Conservation (phyloP, 1,140 invertebrate genomes). For the Neodiprion fabricii region DNA sequence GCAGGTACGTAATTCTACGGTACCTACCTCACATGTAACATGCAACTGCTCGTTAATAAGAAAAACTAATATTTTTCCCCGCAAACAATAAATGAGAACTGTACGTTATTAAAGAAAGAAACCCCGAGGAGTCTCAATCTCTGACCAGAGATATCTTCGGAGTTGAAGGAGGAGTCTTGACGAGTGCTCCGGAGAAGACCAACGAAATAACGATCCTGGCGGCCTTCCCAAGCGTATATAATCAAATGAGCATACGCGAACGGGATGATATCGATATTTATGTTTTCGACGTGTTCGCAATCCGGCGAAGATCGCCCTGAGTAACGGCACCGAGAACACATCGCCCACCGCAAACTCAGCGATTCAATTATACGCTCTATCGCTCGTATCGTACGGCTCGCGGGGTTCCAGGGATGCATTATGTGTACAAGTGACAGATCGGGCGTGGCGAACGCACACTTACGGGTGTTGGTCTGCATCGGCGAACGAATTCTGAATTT, state of each 20-base stretch:
- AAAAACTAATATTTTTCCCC: too few species aligned
- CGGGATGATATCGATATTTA: background rate
- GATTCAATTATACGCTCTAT: constrained; percentile 5
- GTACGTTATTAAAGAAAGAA: too few species aligned
- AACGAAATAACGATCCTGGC: background rate
- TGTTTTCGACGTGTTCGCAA: constrained; percentile 1
- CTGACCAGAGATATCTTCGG: too few species aligned
- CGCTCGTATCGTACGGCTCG: background rate
- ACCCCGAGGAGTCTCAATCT: too few species aligned
- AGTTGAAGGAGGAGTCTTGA: too few species aligned
- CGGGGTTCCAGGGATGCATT: too few species aligned
- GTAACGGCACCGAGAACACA: background rate
- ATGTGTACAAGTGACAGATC: background rate
- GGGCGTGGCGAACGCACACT: background rate
- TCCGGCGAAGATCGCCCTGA: background rate
- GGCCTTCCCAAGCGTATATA: background rate
- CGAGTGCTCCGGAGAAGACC: background rate
- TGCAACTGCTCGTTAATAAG: too few species aligned
- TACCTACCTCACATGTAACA: too few species aligned
- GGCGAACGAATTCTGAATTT: background rate
- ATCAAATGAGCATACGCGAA: background rate
- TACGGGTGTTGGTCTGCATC: background rate
- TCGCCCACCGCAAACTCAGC: background rate
- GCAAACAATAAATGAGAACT: too few species aligned
- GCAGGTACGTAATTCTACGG: background rate